Percentiles rank a stretch among this genome's conserved stretches.
Conservation (phyloP, 2,888 invertebrate species). For the Apoda limacodes region DNA sequence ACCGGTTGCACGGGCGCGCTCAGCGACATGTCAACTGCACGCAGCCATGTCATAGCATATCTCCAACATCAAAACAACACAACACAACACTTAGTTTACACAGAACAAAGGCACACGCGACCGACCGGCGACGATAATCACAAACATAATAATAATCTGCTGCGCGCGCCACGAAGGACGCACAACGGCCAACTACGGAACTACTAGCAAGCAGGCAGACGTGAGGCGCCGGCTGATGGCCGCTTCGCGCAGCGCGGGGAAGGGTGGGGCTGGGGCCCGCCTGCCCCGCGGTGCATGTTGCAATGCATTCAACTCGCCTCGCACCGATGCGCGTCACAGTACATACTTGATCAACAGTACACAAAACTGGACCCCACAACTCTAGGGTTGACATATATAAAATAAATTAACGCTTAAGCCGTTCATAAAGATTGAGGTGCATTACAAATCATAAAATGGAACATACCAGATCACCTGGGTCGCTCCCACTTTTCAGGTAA, state of each 20-base stretch:
- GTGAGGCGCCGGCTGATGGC: constrained; percentile 40
- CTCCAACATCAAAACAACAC: constrained; percentile 40
- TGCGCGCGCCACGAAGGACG: constrained; percentile 54
- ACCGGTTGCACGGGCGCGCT: constrained; percentile 65
- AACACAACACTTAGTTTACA: constrained; percentile 39
- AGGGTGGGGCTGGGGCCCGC: not conserved
- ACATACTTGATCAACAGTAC: not conserved
- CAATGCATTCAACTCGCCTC: constrained; percentile 46
- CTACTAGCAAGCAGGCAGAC: constrained; percentile 25
- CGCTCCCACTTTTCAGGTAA: too few relatives aligned
- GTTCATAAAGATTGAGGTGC: too few relatives aligned
- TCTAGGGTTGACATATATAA: too few relatives aligned
- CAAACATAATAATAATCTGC: constrained; percentile 39
- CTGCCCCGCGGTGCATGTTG: constrained; percentile 53
- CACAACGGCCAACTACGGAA: constrained; percentile 59
- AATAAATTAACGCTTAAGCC: too few relatives aligned
- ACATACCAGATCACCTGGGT: too few relatives aligned
- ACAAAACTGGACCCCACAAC: too few relatives aligned
- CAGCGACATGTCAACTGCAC: constrained; percentile 67
- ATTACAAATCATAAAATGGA: too few relatives aligned
- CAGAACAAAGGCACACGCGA: constrained; percentile 54
- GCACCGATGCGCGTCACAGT: constrained; percentile 4
- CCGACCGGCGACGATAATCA: constrained; percentile 32
- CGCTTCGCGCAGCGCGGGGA: constrained; percentile 28
- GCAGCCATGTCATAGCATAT: constrained; percentile 51